These are phyloP conservation scores for Petroica traversi DNA, from an alignment of 2,113 vertebrate species.

Conservation along the genomic window DNA sequence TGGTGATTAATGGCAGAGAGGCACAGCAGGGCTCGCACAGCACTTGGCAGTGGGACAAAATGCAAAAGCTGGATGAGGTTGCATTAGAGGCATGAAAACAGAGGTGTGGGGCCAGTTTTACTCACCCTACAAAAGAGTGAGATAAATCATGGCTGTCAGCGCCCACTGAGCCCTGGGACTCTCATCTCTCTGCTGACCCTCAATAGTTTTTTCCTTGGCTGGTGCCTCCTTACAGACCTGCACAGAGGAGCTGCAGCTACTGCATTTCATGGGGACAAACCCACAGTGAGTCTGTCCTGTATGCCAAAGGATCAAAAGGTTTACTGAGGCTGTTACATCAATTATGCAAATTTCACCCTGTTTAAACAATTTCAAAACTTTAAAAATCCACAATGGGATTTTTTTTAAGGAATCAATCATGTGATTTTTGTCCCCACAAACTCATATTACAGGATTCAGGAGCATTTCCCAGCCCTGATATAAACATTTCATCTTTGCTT, in stretches of 20 bases:
- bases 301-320: neutral
- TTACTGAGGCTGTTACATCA: neutral
- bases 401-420: neutral
- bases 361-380: neutral
- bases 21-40: neutral
- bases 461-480: neutral
- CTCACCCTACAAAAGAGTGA: neutral
- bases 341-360: neutral
- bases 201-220: neutral
- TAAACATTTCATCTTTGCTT: neutral
- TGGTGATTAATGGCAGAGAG: neutral
- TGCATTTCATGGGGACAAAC: neutral
- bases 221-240: neutral
- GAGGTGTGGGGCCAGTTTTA: neutral
- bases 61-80: neutral
- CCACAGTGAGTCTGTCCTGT: rapidly evolving
- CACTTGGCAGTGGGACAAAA: neutral
- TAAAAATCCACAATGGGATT: neutral
- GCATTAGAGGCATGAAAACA: neutral
- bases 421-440: neutral
- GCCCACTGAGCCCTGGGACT: neutral
- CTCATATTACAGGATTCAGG: neutral
- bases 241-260: neutral
- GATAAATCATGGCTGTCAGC: neutral
- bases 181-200: neutral